Base-by-base conservation (phyloP, 2,888 invertebrate genomes). In the Perizoma affinitatum region DNA sequence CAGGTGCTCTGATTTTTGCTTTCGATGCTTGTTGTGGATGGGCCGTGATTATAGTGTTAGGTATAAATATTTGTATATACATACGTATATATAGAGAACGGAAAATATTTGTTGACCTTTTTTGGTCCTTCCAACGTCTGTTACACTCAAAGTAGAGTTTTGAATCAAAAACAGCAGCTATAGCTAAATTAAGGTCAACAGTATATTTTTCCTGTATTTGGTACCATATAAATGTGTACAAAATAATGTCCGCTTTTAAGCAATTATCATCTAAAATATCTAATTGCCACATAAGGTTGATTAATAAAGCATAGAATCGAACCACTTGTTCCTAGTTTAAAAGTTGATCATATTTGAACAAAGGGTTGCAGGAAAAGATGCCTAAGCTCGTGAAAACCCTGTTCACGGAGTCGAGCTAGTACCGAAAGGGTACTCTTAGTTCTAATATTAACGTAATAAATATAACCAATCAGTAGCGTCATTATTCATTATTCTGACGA, bases 1-100 rank as follows among this genome's bases (percentile, higher is more conserved):
- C n/a, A n/a, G n/a, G n/a, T 79, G 83, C 84, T 78, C 71, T 73
- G 72, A 79, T 75, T 72, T 75, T 78, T 78, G 81, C 76, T 68
- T 71, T 61, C 74, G 68, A 75, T 73, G 67, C 78, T 76, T 68
- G 72, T 74, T 43, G 72, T 70, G 65, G 71, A 79, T 81, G 81
- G 72, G 66, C 72, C 67, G 73, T 70, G 69, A 70, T 67, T 67
- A 72, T 74, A 68, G 71, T 68, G 66, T 46, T 38, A 38, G 38
- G 59, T 64, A 52, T 61, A 55, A 58, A 66, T 7, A 48, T 6
- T 58, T 76, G 72, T 78, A 73, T 74, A 73, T 70, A 77, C 66
- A 75, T 61, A 63, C 54, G 38, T 50, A 51, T 35, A 34, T 54
- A 44, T 54, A 65, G 76, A 74, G 67, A 71, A 34, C 36, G 51